Evolutionary conservation across 2,888 invertebrate genomes (phyloP).

Genomic region (Aphidoletes aphidimyza): DNA sequence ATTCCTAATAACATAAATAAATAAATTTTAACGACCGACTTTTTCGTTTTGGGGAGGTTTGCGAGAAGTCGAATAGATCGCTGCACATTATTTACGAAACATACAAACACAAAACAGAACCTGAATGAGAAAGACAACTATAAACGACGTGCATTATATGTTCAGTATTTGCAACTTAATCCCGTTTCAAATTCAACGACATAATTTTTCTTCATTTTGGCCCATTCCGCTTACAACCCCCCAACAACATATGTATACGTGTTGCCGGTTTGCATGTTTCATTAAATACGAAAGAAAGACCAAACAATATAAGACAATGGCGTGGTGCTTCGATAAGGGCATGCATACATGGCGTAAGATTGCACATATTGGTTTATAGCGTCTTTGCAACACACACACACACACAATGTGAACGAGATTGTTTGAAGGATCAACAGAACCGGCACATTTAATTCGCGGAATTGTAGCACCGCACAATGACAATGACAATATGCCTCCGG

Average conservation of each 20-base stretch:
- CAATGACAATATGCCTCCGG: too few relatives aligned
- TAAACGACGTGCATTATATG: neutral
- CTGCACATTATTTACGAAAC: neutral
- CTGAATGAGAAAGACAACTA: too few relatives aligned
- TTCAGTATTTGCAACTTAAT: slow-evolving; percentile 15
- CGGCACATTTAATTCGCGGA: slow-evolving; percentile 1
- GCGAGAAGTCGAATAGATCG: neutral
- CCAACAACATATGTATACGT: neutral
- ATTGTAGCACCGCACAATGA: neutral
- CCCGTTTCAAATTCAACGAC: slow-evolving; percentile 42
- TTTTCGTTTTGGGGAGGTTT: neutral
- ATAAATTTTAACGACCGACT: slow-evolving; percentile 48
- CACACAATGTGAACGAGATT: neutral
- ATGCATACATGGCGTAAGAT: neutral
- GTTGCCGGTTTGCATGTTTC: neutral
- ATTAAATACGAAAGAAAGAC: neutral
- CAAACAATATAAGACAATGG: slow-evolving; percentile 29
- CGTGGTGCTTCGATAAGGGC: neutral
- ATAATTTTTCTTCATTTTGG: slow-evolving; percentile 39
- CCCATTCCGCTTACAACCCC: neutral
- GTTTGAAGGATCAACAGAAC: neutral
- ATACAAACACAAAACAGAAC: neutral
- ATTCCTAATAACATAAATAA: slow-evolving; percentile 14
- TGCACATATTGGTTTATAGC: slow-evolving; percentile 2
- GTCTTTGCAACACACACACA: neutral